Percentiles rank a stretch among this genome's conserved stretches.
phyloP scores from a whole-genome alignment of 2,888 invertebrate genomes.

The Clanis bilineata region DNA sequence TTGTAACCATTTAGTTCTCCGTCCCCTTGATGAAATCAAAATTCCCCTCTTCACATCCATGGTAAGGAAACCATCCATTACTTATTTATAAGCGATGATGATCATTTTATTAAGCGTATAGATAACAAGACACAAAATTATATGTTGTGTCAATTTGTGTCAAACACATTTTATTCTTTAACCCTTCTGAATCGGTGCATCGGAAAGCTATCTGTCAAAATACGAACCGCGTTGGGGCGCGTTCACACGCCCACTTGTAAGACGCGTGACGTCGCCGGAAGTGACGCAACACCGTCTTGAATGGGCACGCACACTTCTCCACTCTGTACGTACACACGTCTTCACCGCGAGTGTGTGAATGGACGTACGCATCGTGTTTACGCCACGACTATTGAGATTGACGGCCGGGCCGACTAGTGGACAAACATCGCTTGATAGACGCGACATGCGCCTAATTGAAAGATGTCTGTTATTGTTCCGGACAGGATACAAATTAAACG shows the following conservation, averaged over 20 bases:
- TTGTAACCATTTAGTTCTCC: too few species aligned
- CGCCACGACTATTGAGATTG: constrained; percentile 60
- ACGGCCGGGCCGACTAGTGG: constrained; percentile 51
- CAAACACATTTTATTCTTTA: constrained; percentile 22
- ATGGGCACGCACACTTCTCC: constrained; percentile 66
- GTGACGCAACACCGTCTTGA: constrained; percentile 73
- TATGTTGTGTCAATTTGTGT: constrained; percentile 20
- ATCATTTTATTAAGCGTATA: neutral
- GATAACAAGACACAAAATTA: constrained; percentile 8
- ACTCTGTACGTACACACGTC: constrained; percentile 31
- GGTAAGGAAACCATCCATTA: neutral
- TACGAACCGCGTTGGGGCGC: constrained; percentile 54
- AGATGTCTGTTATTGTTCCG: constrained; percentile 56
- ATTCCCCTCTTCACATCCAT: neutral
- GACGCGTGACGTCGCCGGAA: constrained; percentile 70
- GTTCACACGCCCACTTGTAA: constrained; percentile 73
- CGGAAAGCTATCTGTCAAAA: constrained; percentile 62
- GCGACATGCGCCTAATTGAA: constrained; percentile 62
- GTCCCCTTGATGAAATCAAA: neutral
- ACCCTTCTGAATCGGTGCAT: constrained; percentile 56
- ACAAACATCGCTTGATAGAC: constrained; percentile 56
- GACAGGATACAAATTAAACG: constrained; percentile 52
- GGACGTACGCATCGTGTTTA: constrained; percentile 59
- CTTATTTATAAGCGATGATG: neutral
- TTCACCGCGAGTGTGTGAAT: constrained; percentile 57